Base-by-base conservation (phyloP, 2,113 vertebrate genomes). In the Electrona antarctica region DNA sequence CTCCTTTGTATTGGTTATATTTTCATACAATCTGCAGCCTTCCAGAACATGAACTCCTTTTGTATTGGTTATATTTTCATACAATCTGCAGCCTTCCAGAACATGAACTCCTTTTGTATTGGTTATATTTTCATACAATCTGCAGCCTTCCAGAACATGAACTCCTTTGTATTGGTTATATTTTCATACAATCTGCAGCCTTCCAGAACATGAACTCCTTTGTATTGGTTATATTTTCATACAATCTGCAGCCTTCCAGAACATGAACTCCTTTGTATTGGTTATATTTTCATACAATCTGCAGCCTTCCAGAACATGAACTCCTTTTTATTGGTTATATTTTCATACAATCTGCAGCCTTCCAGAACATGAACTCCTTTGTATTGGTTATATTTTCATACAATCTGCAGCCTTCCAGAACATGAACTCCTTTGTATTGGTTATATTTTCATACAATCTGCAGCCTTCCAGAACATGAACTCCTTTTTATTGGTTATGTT, bases 381-480 rank as follows among this genome's bases (percentile, higher is more conserved):
- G 1, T 21, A 21, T 21, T 21, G 21, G 21, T 21, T 21, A 21
- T 4, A 8, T 52, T 33, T 67, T 11, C 13, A 57, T 41, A 2
- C 6, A 2, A 70, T 41, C 21, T 8, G 55, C 65, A 99, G 98
- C 98, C 8, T 99, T 99, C 92, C 97, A 99, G 92, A 98, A 98
- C 69, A 99, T 99, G 98, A 99, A 99, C 83, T 99, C 98, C 1
- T 21, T 21, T 21, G 1, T 21, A 21, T 21, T 21, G 21, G 21
- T 21, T 21, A 21, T 4, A 8, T 52, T 33, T 67, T 11, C 13
- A 57, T 41, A 2, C 6, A 2, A 70, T 41, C 21, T 8, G 55
- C 65, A 99, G 98, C 98, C 8, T 99, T 99, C 92, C 97, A 99
- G 92, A 98, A 98, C 69, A 99, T 99, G 98, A 99, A 99, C 83